Base-by-base conservation (phyloP, 2,888 invertebrate genomes). In the Reticulitermes lucifugus region DNA sequence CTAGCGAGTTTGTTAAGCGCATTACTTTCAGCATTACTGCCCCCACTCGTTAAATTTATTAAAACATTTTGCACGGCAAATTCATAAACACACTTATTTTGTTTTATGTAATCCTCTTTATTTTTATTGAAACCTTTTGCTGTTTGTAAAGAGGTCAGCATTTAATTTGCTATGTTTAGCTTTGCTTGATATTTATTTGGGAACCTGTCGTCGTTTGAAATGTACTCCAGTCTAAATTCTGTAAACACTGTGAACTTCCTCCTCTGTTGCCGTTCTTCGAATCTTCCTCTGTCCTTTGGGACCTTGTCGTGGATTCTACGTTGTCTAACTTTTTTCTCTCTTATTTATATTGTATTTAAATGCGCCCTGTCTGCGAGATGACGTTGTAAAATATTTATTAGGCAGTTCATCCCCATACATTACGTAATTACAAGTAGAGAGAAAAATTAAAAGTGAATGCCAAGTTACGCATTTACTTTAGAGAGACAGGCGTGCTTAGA, bases 391-490 rank as follows among this genome's bases (percentile, higher is more conserved):
- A 81, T 81, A 60, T 81, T 65, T 60, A 81, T 21, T 41, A 81
- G 65, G 60, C 65, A 25, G 29, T 43, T 25, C 46, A 51, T 79
- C 35, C 59, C 80, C 55, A 43, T 82, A 81, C 41, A 59, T 82
- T 75, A 85, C 81, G 55, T 70, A 84, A 84, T 84, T 84, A 80
- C 46, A 73, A 73, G 75, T 70, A 65, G 35, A 22, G 71, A 29
- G n/a, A 41, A 29, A 73, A 55, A 83, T 83, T 83, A 83, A 83
- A 83, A 59, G 77, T 75, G 59, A 83, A 51, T 81, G 81, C 35
- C 60, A 65, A 60, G 41, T 81, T 81, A 65, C 81, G 35, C 81
- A 60, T 81, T 81, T 81, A 59, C 60, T 59, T 65, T 41, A 65
- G 41, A 35, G 65, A 65, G 60, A 60, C 65, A n/a, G 65, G 9